phyloP scores from a whole-genome alignment of 2,113 vertebrate species.

The Chloebia gouldiae region DNA sequence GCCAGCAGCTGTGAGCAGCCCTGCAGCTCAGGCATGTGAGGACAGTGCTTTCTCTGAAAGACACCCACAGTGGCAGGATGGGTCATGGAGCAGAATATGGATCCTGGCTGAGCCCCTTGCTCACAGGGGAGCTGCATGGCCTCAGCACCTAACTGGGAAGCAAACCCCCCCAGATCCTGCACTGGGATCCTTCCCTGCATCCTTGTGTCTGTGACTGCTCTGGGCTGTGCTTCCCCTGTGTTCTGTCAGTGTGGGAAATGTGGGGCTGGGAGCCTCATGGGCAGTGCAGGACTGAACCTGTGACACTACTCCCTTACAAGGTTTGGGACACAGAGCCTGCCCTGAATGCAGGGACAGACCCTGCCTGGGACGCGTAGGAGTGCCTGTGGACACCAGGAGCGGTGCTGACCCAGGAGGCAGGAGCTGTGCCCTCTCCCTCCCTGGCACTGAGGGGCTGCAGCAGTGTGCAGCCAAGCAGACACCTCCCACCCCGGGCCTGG shows the following conservation, averaged over 20 bases:
- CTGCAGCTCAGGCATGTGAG: rapidly evolving
- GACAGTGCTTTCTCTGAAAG: not conserved
- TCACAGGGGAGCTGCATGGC: not conserved
- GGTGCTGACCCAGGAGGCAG: not conserved
- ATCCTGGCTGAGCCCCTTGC: not conserved
- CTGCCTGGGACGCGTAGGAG: rapidly evolving
- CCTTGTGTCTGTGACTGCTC: not conserved
- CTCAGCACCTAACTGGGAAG: not conserved
- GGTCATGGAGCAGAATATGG: not conserved
- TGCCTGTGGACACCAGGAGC: not conserved
- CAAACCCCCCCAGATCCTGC: rapidly evolving
- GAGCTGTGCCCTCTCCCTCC: not conserved
- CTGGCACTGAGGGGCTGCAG: not conserved
- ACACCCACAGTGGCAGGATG: not conserved
- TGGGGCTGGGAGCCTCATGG: rapidly evolving
- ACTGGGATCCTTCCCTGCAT: not conserved
- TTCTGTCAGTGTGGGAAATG: rapidly evolving
- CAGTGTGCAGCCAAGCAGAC: rapidly evolving
- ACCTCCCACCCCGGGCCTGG: rapidly evolving
- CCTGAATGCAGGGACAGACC: not conserved
- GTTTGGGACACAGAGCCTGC: not conserved
- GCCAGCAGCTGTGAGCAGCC: not conserved
- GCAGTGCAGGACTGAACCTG: rapidly evolving
- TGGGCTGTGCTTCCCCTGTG: rapidly evolving
- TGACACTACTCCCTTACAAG: not conserved